Evolutionary conservation across 2,888 invertebrate species (phyloP).

Genomic region (Fabriciana adippe): DNA sequence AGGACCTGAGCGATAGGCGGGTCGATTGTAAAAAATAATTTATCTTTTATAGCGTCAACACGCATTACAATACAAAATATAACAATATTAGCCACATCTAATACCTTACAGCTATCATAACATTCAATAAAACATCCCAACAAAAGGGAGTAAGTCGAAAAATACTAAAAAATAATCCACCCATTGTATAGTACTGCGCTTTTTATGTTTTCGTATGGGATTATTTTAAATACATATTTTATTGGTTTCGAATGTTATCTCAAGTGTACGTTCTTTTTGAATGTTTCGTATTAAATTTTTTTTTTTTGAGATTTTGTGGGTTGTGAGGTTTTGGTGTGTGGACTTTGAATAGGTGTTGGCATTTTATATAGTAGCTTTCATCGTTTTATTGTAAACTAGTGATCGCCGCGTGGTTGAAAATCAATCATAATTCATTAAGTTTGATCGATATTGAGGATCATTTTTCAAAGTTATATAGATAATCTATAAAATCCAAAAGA

Average conservation of each 20-base stretch:
- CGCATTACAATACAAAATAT: slow-evolving; percentile 8
- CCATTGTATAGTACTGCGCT: slow-evolving; percentile 32
- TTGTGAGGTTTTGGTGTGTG: slow-evolving; percentile 11
- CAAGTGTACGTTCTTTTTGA: slow-evolving; percentile 38
- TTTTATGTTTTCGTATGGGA: slow-evolving; percentile 33
- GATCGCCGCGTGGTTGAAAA: too few species aligned
- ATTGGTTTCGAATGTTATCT: slow-evolving; percentile 40
- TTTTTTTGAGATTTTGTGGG: neutral
- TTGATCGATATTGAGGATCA: too few species aligned
- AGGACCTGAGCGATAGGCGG: neutral
- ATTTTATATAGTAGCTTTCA: neutral
- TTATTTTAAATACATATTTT: slow-evolving; percentile 32
- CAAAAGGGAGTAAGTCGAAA: slow-evolving; percentile 35
- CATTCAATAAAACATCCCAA: slow-evolving; percentile 42
- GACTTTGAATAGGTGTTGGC: neutral
- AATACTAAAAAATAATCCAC: slow-evolving; percentile 37
- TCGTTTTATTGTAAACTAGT: too few species aligned
- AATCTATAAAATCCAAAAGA: too few species aligned
- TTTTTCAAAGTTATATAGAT: too few species aligned
- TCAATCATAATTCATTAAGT: too few species aligned
- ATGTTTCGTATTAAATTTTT: slow-evolving; percentile 22
- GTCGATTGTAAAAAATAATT: slow-evolving; percentile 3
- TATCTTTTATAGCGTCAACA: slow-evolving; percentile 9
- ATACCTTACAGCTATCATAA: slow-evolving; percentile 46
- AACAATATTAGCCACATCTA: slow-evolving; percentile 35